These are phyloP conservation scores for Drosophila paramelanica DNA, from an alignment of 2,888 invertebrate species.

Conservation along the genomic window DNA sequence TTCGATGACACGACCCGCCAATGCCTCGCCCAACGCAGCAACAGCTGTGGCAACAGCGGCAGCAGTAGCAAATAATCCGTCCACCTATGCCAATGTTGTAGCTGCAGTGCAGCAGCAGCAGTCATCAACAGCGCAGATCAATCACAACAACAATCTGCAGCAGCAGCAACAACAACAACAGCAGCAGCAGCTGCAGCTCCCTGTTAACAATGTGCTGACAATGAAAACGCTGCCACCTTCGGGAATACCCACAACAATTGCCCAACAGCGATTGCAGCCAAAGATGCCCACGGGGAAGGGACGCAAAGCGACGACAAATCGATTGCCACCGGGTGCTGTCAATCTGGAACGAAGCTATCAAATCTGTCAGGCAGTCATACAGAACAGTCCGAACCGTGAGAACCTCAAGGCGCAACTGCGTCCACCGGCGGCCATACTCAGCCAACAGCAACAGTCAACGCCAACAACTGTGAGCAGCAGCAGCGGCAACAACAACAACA, in stretches of 20 bases:
- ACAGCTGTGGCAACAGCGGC: constrained; percentile 48
- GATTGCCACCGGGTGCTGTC: constrained; percentile 94
- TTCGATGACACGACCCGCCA: constrained; percentile 79
- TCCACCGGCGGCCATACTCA: constrained; percentile 92
- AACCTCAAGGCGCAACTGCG: constrained; percentile 93
- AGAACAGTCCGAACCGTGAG: constrained; percentile 96
- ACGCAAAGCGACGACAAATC: constrained; percentile 86
- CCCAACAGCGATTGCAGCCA: constrained; percentile 82
- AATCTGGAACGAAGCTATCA: constrained; percentile 97
- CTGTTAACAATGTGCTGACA: constrained; percentile 77
- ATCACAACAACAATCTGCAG: constrained; percentile 60
- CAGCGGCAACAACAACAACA: constrained; percentile 50
- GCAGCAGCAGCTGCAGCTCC: constrained; percentile 70
- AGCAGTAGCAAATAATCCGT: constrained; percentile 53
- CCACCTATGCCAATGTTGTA: constrained; percentile 75
- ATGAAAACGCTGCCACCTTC: constrained; percentile 83
- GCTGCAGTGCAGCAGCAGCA: constrained; percentile 38
- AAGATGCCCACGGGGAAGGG: constrained; percentile 84
- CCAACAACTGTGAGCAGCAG: constrained; percentile 50
- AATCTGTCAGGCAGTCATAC: constrained; percentile 96
- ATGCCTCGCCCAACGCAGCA: constrained; percentile 68
- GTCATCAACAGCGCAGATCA: constrained; percentile 35
- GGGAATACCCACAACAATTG: constrained; percentile 83
- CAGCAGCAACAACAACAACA: constrained; percentile 29
- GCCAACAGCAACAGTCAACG: constrained; percentile 57